Evolutionary conservation across 2,113 vertebrate genomes (phyloP), one percentile per base, ranked within the genome.

Genomic region (Gasterosteus aculeatus): DNA sequence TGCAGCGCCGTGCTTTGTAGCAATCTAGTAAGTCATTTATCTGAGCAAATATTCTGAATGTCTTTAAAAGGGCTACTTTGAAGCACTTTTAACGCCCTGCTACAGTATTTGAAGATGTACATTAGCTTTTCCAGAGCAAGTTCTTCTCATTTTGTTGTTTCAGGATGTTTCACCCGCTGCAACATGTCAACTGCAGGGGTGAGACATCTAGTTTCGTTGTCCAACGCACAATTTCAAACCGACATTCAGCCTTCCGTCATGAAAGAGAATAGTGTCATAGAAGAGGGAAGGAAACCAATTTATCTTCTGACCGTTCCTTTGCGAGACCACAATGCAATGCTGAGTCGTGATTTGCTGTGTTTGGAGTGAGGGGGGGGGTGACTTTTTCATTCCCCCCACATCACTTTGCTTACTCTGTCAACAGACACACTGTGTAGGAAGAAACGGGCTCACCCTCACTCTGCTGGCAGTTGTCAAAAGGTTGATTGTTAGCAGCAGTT

Each of bases 281-380:
- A 87, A 61, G 78, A 87, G 79, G 78, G 82, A 56, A 66, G 44
- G 75, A 83, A 87, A 86, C 51, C 83, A 88, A 87, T 83, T 84
- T 85, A 81, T 87, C 46, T 19, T 10, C 42, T 82, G 83, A 86
- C 85, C 80, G 81, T 71, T 14, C 69, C 84, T 77, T 81, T 77
- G 65, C 71, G 85, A 57, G 73, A 82, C 64, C 85, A 85, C 77
- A 81, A 87, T 87, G 86, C 77, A 81, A 62, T 69, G 72, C 72
- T 75, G 47, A 51, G 33, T 49, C 53, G 19, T 68, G 69, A 81
- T 72, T 51, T 44, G 72, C 75, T 56, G 71, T 12, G 53, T 63
- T 76, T 31, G 72, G 80, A 85, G 72, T 44, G 57, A 78, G 51
- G 54, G 72, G 38, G 79, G 77, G 72, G 79, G 75, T 69, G 22